Percentiles rank a stretch among this genome's conserved stretches.
phyloP scores from a whole-genome alignment of 2,888 invertebrate genomes.

The Ischnus inquisitorius region DNA sequence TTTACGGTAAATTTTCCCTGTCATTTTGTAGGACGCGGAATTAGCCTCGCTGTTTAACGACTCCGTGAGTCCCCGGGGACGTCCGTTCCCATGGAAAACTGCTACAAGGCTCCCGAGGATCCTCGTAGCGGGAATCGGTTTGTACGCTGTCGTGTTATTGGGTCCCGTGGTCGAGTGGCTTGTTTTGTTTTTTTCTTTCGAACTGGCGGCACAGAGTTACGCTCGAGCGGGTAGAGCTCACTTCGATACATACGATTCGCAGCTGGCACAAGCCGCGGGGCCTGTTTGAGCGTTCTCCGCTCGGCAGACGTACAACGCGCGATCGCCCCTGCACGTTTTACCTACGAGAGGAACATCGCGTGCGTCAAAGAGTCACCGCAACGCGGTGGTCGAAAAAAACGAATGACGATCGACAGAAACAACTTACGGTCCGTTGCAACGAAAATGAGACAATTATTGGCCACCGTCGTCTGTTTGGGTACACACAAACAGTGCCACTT shows the following conservation, averaged over 20 bases:
- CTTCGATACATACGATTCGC: slow-evolving; percentile 55
- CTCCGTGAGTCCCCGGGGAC: slow-evolving; percentile 60
- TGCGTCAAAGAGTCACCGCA: slow-evolving; percentile 20
- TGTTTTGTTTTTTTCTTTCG: too few species aligned
- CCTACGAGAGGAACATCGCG: slow-evolving; percentile 20
- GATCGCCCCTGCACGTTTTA: slow-evolving; percentile 14
- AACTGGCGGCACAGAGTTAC: slow-evolving; percentile 46
- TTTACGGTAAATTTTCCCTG: slow-evolving; percentile 60
- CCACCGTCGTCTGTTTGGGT: not conserved
- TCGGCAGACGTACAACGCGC: not conserved
- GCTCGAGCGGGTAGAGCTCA: slow-evolving; percentile 55
- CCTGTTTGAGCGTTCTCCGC: slow-evolving; percentile 8
- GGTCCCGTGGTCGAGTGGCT: slow-evolving; percentile 27
- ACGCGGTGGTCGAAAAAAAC: slow-evolving; percentile 5
- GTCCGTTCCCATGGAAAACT: slow-evolving; percentile 65
- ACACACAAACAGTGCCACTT: not conserved
- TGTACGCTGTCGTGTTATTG: slow-evolving; percentile 28
- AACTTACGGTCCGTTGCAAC: not conserved
- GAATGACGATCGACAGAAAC: not conserved
- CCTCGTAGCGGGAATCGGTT: slow-evolving; percentile 64
- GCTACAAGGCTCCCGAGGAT: slow-evolving; percentile 70
- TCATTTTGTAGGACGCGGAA: slow-evolving; percentile 46
- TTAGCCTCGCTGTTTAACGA: slow-evolving; percentile 55
- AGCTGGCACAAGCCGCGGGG: slow-evolving; percentile 58
- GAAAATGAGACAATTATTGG: slow-evolving; percentile 5